Conservation (phyloP, 2,797 vertebrate genomes). For the Remorina albescens region DNA sequence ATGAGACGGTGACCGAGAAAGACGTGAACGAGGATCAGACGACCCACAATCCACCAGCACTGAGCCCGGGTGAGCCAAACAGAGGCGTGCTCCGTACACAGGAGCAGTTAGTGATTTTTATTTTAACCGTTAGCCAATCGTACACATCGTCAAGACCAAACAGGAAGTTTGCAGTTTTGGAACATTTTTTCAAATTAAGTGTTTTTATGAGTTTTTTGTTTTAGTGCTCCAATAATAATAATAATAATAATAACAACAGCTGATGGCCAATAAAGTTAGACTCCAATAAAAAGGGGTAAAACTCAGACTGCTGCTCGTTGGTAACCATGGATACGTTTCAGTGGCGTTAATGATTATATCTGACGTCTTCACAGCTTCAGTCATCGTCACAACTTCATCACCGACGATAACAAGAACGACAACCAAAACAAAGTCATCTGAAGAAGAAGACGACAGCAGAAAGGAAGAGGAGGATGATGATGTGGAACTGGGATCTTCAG, state of each 20-base stretch:
- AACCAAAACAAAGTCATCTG: slow-evolving; percentile 26
- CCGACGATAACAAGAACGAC: not conserved
- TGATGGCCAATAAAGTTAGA: not conserved
- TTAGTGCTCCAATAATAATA: no score
- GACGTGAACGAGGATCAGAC: slow-evolving; percentile 23
- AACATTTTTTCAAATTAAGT: no score
- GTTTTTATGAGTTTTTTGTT: no score
- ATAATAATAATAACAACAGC: no score
- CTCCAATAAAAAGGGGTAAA: not conserved
- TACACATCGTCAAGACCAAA: no score
- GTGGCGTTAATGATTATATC: not conserved
- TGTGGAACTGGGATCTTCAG: slow-evolving; percentile 11
- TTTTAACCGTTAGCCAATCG: no score
- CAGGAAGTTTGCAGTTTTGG: no score
- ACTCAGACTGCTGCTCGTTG: not conserved
- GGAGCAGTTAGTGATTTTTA: no score
- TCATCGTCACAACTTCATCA: not conserved
- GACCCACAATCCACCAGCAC: slow-evolving; percentile 28
- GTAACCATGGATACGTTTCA: not conserved
- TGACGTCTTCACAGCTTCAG: not conserved
- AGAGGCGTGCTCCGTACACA: no score
- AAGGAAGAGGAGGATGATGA: slow-evolving; percentile 12
- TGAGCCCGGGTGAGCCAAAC: slow-evolving; percentile 38
- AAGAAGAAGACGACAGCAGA: not conserved
- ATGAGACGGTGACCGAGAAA: slow-evolving; percentile 21